A percentile compares a stretch with the other conserved stretches of the same genome.
Evolutionary conservation across 1,140 invertebrate species (phyloP).

Genomic region (Pseudoatta argentina): DNA sequence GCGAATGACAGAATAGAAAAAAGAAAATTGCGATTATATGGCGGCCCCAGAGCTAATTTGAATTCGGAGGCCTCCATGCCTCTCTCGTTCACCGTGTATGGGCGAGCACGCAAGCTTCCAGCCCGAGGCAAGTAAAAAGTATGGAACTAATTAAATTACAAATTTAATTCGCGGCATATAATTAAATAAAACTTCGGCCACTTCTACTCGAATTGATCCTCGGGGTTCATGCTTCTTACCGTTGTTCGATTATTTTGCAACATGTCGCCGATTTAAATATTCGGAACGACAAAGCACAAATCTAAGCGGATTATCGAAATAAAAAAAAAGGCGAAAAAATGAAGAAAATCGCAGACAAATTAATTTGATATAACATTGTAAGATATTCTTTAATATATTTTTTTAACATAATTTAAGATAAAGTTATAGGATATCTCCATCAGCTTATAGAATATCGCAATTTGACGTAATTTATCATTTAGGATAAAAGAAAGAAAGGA

Average conservation of each 20-base stretch:
- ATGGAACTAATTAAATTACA: constrained; percentile 77
- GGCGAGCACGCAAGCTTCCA: constrained; percentile 69
- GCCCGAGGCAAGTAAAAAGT: constrained; percentile 73
- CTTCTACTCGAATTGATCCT: constrained; percentile 40
- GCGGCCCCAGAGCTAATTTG: constrained; percentile 67
- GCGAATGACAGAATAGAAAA: constrained; percentile 72
- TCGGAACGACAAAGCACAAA: not conserved
- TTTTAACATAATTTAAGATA: not conserved
- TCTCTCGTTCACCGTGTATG: constrained; percentile 63
- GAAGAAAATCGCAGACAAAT: not conserved
- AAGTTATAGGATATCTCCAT: not conserved
- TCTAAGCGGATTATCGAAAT: not conserved
- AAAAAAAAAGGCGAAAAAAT: not conserved
- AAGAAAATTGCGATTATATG: constrained; percentile 67
- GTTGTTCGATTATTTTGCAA: not conserved
- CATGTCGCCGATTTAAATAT: not conserved
- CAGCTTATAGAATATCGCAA: no score
- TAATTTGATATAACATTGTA: not conserved
- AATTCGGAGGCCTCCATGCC: constrained; percentile 66
- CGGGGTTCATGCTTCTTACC: not conserved
- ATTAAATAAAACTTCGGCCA: constrained; percentile 71
- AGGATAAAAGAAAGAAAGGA: no score
- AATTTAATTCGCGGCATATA: constrained; percentile 74
- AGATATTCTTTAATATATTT: not conserved
- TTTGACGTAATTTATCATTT: not conserved